A percentile compares a stretch with the other conserved stretches of the same genome.
Evolutionary conservation across 2,888 invertebrate genomes (phyloP).

Genomic region (Pherbina coryleti): DNA sequence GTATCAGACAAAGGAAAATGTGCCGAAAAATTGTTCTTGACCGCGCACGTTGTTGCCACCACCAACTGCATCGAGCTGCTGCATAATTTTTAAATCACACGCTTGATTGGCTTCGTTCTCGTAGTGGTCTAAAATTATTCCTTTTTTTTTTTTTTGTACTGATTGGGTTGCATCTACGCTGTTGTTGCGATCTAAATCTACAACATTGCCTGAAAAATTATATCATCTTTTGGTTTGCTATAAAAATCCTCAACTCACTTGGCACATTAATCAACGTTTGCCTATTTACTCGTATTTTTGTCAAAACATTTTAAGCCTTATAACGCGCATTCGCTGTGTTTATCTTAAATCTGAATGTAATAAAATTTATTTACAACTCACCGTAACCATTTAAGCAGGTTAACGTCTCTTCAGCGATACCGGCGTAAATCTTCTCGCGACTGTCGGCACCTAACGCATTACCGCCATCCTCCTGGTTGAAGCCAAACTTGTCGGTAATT

Average conservation of each 20-base stretch:
- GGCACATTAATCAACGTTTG: no score
- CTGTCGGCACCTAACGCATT: constrained; percentile 68
- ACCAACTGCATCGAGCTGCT: constrained; percentile 53
- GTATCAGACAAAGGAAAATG: constrained; percentile 28
- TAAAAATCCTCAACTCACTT: no score
- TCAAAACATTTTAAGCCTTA: no score
- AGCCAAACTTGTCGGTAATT: constrained; percentile 93
- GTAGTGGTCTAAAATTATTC: not conserved
- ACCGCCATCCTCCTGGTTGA: constrained; percentile 77
- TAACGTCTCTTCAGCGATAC: constrained; percentile 72
- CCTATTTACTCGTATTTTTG: no score
- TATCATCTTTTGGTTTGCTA: no score
- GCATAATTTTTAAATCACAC: constrained; percentile 16
- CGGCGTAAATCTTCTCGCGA: constrained; percentile 81
- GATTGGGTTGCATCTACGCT: not conserved
- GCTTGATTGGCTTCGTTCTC: constrained; percentile 8
- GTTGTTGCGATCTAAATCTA: not conserved
- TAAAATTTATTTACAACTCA: constrained; percentile 54
- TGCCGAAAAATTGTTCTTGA: constrained; percentile 40
- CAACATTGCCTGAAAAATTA: not conserved
- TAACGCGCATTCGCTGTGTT: not conserved
- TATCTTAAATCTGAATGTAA: not conserved
- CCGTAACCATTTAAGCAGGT: constrained; percentile 70
- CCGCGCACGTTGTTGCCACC: constrained; percentile 47
- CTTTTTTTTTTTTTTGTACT: no score